Percentiles rank a stretch among this genome's conserved stretches.
Evolutionary conservation across 2,113 vertebrate genomes (phyloP).

Genomic region (Hemiscyllium ocellatum): DNA sequence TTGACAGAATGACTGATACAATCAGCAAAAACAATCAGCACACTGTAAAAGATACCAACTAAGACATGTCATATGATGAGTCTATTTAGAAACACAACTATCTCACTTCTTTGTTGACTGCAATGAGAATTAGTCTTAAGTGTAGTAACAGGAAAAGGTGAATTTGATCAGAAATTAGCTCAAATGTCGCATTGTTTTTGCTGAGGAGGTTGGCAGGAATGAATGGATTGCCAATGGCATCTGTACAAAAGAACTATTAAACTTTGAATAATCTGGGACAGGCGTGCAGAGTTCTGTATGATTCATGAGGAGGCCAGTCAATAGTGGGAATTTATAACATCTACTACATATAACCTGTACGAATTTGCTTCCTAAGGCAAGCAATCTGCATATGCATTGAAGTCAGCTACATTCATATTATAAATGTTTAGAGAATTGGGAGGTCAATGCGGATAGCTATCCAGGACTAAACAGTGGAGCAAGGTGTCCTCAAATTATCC

Average conservation of each 20-base stretch:
- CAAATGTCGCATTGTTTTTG: neutral
- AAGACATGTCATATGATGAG: slow-evolving; percentile 42
- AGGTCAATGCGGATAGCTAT: neutral
- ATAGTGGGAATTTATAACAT: neutral
- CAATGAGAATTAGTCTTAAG: slow-evolving; percentile 34
- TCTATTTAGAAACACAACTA: slow-evolving; percentile 39
- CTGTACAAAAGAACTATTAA: neutral
- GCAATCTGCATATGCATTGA: neutral
- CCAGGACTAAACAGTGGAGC: neutral
- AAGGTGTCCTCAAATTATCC: neutral
- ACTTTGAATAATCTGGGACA: neutral
- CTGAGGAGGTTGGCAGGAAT: neutral
- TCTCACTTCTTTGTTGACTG: slow-evolving; percentile 43
- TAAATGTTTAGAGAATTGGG: neutral
- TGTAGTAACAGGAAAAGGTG: neutral
- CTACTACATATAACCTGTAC: neutral
- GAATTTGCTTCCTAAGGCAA: neutral
- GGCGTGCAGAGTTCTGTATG: neutral
- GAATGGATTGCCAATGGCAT: neutral
- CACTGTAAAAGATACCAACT: slow-evolving; percentile 42
- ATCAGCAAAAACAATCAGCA: slow-evolving; percentile 47
- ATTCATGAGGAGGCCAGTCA: neutral
- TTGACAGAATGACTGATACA: slow-evolving; percentile 52
- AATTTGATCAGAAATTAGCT: neutral
- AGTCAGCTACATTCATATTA: neutral